A percentile compares a stretch with the other conserved stretches of the same genome.
Conservation (phyloP, 2,797 vertebrate genomes). For the Lycodopsis pacificus region DNA sequence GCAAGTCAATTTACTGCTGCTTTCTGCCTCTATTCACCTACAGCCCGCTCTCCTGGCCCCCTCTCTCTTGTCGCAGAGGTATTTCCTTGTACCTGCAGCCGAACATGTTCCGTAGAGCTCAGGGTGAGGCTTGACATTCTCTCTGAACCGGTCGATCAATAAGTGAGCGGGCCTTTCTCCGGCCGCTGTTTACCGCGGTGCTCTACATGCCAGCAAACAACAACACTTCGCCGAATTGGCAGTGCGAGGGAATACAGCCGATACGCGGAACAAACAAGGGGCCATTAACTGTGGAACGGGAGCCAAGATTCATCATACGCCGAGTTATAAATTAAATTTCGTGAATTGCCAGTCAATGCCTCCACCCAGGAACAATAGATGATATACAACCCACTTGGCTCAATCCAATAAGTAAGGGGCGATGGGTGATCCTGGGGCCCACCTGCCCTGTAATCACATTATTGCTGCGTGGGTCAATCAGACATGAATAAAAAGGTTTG, state of each 20-base stretch:
- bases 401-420: conserved; percentile 84
- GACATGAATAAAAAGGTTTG: conserved; percentile 79
- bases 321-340: conserved; percentile 86
- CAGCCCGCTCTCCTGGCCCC: background rate
- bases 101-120: conserved; percentile 47
- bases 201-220: conserved; percentile 74
- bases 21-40: conserved; percentile 54
- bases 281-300: conserved; percentile 79
- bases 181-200: conserved; percentile 61
- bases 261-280: conserved; percentile 68
- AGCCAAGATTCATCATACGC: conserved; percentile 80
- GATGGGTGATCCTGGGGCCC: conserved; percentile 81
- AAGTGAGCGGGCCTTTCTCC: conserved; percentile 55
- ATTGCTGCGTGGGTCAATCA: conserved; percentile 79
- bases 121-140: conserved; percentile 67
- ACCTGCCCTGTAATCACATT: conserved; percentile 87
- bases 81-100: conserved; percentile 61
- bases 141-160: conserved; percentile 72
- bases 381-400: conserved; percentile 87
- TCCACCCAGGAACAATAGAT: conserved; percentile 86
- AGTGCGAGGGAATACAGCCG: conserved; percentile 55
- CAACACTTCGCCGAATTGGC: conserved; percentile 63
- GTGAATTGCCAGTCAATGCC: conserved; percentile 84
- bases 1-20: conserved; percentile 62
- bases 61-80: conserved; percentile 32